phyloP scores from a whole-genome alignment of 2,113 vertebrate species.

The human region GRCh38 chr1:17167001-17167500 shows the following conservation, averaged over 20 bases:
- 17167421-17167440: not conserved
- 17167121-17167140: not conserved
- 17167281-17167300: not conserved
- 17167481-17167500: not conserved
- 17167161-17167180: fast-evolving
- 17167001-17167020: not conserved
- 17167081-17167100: not conserved
- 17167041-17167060: not conserved
- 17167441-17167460: not conserved
- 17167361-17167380: not conserved
- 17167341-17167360: not conserved
- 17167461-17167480: not conserved
- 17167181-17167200: no score
- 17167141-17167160: not conserved
- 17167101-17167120: fast-evolving
- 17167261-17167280: not conserved
- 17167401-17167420: not conserved
- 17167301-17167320: no score
- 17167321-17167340: not conserved
- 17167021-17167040: not conserved
- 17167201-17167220: not conserved
- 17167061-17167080: not conserved
- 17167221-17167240: not conserved
- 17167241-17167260: not conserved
- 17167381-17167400: not conserved